Base-by-base conservation (phyloP, 2,888 invertebrate genomes). In the Caenorhabditis parvicauda region DNA sequence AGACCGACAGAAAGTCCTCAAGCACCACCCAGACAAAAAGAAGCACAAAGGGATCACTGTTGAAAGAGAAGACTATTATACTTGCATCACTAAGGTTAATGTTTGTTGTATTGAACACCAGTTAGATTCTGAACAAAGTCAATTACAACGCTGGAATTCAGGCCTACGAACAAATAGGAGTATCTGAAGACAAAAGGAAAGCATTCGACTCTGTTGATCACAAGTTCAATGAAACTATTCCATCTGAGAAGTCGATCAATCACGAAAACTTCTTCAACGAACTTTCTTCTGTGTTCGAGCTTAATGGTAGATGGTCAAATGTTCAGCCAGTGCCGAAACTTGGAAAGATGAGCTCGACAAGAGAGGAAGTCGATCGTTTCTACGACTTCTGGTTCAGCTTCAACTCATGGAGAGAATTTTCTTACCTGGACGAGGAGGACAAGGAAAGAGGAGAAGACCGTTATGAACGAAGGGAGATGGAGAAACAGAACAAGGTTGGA, bases 151-250 rank as follows among this genome's bases (percentile, higher is more conserved):
- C n/a, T n/a, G n/a, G n/a, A n/a, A 27, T 52, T 41, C 17, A 60
- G 54, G 79, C 79, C 17, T 80, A 76, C 59, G 80, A 80, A 55
- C 76, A 75, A 59, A 51, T 80, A 3, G 77, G 77, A 28, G 54
- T 70, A 54, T 58, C 58, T 7, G 68, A 74, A 9, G 66, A 86
- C 24, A 90, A 90, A 79, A 86, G 95, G 59, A 86, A 90, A 57
- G 90, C 95, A 0, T 99, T 90, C 82, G 98, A 99, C 83, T 96
- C 95, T 5, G 89, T 98, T 41, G 98, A 99, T 83, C 92, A 92
- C 0, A 87, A 88, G 64, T 92, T 96, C 82, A 92, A 93, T 81
- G 91, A 98, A 80, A 85, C 86, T 38, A 84, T 94, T 47, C 96
- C 96, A 1, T 85, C 87, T 2, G 86, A 87, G 50, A 86, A 86